Percentiles rank a stretch among this genome's conserved stretches.
phyloP scores from a whole-genome alignment of 2,888 invertebrate genomes.

The Eulithis testata region DNA sequence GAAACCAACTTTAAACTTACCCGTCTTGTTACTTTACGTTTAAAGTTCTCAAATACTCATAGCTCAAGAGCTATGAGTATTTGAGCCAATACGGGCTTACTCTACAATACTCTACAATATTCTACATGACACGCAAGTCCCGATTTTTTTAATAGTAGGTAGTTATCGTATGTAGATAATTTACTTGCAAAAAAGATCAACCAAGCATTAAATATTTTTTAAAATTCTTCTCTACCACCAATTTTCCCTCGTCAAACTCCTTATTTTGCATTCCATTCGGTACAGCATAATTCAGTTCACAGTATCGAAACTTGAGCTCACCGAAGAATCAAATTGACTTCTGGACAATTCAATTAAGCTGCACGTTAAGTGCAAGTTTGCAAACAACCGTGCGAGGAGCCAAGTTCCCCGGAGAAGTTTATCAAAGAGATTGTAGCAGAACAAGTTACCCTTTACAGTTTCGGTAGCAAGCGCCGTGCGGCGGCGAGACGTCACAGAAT shows the following conservation, averaged over 20 bases:
- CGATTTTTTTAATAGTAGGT: too few relatives aligned
- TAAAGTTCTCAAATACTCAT: too few relatives aligned
- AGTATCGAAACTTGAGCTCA: slow-evolving; percentile 43
- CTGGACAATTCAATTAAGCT: slow-evolving; percentile 80
- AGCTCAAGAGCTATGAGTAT: too few relatives aligned
- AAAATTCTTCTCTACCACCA: too few relatives aligned
- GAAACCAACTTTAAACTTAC: neutral
- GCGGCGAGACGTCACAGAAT: slow-evolving; percentile 7
- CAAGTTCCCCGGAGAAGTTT: slow-evolving; percentile 68
- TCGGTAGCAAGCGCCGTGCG: slow-evolving; percentile 19
- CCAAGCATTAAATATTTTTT: too few relatives aligned
- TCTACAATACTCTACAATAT: too few relatives aligned
- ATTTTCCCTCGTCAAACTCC: too few relatives aligned
- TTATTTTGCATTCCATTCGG: neutral
- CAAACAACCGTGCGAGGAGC: slow-evolving; percentile 71
- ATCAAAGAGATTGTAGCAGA: slow-evolving; percentile 69
- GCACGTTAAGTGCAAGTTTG: slow-evolving; percentile 78
- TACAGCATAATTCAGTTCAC: slow-evolving; percentile 21
- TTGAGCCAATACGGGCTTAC: too few relatives aligned
- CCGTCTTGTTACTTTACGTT: too few relatives aligned
- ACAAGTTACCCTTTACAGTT: slow-evolving; percentile 70
- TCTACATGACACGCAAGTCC: too few relatives aligned
- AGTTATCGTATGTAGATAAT: too few relatives aligned
- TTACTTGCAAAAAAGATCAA: too few relatives aligned
- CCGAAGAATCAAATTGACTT: slow-evolving; percentile 76